Evolutionary conservation across 2,888 invertebrate genomes (phyloP), one percentile per base, ranked within the genome.

Genomic region (Ceramica pisi): DNA sequence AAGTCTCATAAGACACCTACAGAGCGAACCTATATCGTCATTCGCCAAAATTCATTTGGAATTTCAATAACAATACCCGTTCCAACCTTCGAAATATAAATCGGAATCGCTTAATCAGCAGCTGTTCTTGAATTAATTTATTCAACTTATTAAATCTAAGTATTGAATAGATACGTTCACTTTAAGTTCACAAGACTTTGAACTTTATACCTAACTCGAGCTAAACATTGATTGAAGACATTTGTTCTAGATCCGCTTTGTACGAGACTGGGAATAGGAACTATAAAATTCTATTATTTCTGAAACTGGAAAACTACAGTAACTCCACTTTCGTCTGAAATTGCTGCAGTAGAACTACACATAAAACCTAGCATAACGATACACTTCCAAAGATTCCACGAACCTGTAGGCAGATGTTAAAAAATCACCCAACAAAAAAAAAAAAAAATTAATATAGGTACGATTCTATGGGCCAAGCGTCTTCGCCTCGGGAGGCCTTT

Each of bases 261-360:
- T 48, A 50, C 7, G 10, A 76, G n/a, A 12, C 50, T 56, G 9
- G 12, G 31, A 60, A 76, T 68, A 35, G 12, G 5, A 67, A 48
- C 69, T 23, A 41, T 35, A 48, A 68, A 68, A 76, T 77, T 48
- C 16, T 68, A 67, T 50, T 75, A 38, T 31, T 59, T 59, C 57
- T 46, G 23, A 3, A 41, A 67, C 6, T 44, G 31, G 4, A 48
- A 57, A 51, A 38, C 48, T 41, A 44, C 10, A 2, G 19, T 53
- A 48, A 48, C 12, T 66, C 9, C n/a, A 48, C 19, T 48, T 41
- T 23, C 21, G 26, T 48, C 26, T 35, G 7, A 77, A 70, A 56
- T 70, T 16, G 16, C 16, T 50, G 26, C n/a, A 19, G 31, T 21
- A 26, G 23, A 75, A 66, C n/a, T 12, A n/a, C 44, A 31, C n/a